Conservation (phyloP, 2,113 vertebrate species). For the Silurus asotus region DNA sequence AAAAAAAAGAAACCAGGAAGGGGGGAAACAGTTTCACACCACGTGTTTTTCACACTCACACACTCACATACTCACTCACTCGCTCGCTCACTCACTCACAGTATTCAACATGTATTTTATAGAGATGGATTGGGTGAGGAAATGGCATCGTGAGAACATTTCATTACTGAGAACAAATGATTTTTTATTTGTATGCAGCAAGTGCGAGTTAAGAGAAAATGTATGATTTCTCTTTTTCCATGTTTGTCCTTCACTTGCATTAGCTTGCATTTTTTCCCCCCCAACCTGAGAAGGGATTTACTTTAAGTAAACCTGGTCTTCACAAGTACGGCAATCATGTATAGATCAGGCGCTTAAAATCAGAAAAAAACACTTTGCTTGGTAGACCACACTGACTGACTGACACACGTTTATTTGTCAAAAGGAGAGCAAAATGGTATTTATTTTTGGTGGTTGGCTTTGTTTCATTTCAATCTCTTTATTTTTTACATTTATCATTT, state of each 20-base stretch:
- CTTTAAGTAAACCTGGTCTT: conserved; percentile 47
- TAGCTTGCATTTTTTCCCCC: conserved; percentile 19
- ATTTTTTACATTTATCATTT: conserved; percentile 71
- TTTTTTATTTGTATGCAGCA: conserved; percentile 39
- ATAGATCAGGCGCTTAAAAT: conserved; percentile 32
- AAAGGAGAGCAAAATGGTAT: conserved; percentile 77
- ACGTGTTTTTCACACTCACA: too few relatives aligned
- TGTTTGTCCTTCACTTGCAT: conserved; percentile 48
- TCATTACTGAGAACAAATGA: conserved; percentile 39
- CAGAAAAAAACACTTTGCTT: conserved; percentile 52
- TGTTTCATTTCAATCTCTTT: conserved; percentile 65
- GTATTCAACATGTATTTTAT: conserved; percentile 41
- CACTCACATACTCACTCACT: too few relatives aligned
- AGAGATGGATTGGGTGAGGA: conserved; percentile 20
- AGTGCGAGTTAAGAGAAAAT: conserved; percentile 20
- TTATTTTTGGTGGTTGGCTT: conserved; percentile 82
- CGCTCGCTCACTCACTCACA: background rate
- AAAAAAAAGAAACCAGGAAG: too few relatives aligned
- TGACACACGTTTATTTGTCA: conserved; percentile 79
- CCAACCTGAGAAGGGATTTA: conserved; percentile 44
- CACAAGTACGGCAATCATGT: conserved; percentile 14
- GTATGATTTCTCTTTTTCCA: conserved; percentile 38
- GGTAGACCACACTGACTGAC: conserved; percentile 77
- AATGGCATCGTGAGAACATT: conserved; percentile 21
- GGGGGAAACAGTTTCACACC: too few relatives aligned